Evolutionary conservation across 2,888 invertebrate species (phyloP).

Genomic region (Pyrocoelia pectoralis): DNA sequence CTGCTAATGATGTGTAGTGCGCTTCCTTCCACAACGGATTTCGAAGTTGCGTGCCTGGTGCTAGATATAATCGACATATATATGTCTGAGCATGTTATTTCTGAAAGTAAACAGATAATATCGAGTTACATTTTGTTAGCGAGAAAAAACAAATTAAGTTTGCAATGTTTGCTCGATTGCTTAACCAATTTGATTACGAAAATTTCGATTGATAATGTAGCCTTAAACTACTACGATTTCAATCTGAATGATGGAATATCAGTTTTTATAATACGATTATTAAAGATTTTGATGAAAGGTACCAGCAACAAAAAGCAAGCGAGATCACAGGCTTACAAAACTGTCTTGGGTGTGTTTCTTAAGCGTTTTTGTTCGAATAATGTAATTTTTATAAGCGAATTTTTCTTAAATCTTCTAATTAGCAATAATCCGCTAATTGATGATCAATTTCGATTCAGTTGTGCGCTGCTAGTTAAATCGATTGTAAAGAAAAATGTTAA

Average conservation of each 20-base stretch:
- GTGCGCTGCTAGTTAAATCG: slow-evolving; percentile 52
- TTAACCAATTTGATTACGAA: slow-evolving; percentile 62
- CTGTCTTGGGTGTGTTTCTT: slow-evolving; percentile 60
- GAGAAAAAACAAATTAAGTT: slow-evolving; percentile 62
- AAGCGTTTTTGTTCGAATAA: slow-evolving; percentile 58
- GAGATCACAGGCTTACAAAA: slow-evolving; percentile 20
- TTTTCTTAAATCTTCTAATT: slow-evolving; percentile 66
- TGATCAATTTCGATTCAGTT: slow-evolving; percentile 63
- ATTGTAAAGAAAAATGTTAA: neutral
- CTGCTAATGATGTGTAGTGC: slow-evolving; percentile 61
- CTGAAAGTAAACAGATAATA: slow-evolving; percentile 55
- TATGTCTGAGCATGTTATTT: slow-evolving; percentile 57
- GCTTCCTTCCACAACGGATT: slow-evolving; percentile 55
- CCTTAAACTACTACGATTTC: slow-evolving; percentile 62
- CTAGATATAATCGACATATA: slow-evolving; percentile 61
- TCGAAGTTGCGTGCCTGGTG: slow-evolving; percentile 56
- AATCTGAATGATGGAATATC: slow-evolving; percentile 55
- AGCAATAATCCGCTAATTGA: slow-evolving; percentile 37
- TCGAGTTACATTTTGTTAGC: slow-evolving; percentile 57
- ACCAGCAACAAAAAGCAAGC: slow-evolving; percentile 58
- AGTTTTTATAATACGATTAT: slow-evolving; percentile 59
- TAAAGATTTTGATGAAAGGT: slow-evolving; percentile 63
- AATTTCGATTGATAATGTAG: slow-evolving; percentile 57
- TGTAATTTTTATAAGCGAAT: slow-evolving; percentile 63
- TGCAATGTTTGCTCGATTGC: slow-evolving; percentile 66